Percentiles rank a stretch among this genome's conserved stretches.
Evolutionary conservation across 1,140 invertebrate species (phyloP).

Genomic region (Aphelenchoides avenae): DNA sequence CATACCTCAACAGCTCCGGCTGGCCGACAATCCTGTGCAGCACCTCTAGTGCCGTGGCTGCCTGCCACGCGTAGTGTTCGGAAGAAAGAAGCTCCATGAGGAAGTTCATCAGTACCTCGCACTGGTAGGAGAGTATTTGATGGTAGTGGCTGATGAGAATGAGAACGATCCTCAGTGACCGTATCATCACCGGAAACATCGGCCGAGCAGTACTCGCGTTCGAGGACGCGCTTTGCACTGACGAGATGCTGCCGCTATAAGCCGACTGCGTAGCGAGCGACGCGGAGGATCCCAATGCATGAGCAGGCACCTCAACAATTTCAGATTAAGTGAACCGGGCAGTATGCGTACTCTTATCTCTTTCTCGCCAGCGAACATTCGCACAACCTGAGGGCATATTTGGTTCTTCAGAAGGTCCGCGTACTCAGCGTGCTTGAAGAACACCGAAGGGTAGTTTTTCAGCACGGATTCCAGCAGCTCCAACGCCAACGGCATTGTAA

Average conservation of each 20-base stretch:
- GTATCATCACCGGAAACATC: constrained; percentile 92
- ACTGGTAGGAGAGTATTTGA: constrained; percentile 83
- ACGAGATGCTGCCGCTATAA: constrained; percentile 7
- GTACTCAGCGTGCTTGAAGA: constrained; percentile 90
- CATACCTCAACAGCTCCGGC: constrained; percentile 75
- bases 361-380: constrained; percentile 92
- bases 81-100: constrained; percentile 94
- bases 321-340: not conserved
- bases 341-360: constrained; percentile 56
- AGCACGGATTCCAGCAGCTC: constrained; percentile 89
- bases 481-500: constrained; percentile 91
- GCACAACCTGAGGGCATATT: constrained; percentile 93
- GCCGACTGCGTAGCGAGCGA: not conserved
- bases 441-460: constrained; percentile 81
- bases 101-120: constrained; percentile 93
- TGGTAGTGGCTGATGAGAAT: constrained; percentile 91
- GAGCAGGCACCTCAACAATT: not conserved
- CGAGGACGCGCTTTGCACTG: constrained; percentile 63
- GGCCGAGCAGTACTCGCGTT: constrained; percentile 72
- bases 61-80: constrained; percentile 91
- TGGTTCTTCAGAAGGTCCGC: constrained; percentile 88
- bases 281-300: too few species aligned
- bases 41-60: constrained; percentile 87
- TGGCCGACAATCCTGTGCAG: constrained; percentile 87
- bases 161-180: constrained; percentile 82